Evolutionary conservation across 2,888 invertebrate species (phyloP), one percentile per base, ranked within the genome.

Genomic region (Chelonus formosanus): DNA sequence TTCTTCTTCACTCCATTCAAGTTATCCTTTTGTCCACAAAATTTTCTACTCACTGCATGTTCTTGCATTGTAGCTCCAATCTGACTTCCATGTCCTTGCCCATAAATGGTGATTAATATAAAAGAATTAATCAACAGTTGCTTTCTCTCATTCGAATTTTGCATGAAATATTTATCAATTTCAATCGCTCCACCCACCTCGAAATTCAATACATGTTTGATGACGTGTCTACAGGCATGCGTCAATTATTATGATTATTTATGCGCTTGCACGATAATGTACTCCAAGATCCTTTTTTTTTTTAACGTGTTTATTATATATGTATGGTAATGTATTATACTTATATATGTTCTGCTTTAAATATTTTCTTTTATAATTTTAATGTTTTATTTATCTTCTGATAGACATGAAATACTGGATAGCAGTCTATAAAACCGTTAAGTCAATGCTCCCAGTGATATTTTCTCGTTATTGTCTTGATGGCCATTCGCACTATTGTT

Each of bases 371-470:
- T 45, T 59, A 50, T 44, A 60, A 52, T 54, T 56, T 61, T 50
- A 65, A 68, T 48, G 58, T 61, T 63, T 68, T 53, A 47, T 55
- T 52, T 60, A 61, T 35, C 31, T 54, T 52, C 56, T 63, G 55
- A 58, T 65, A 57, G 61, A 53, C 62, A 44, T 58, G 55, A 57
- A 56, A 54, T 56, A 58, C 53, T 50, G 68, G 67, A 79, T 82
- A 82, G 82, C 81, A 79, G 78, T 76, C 69, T 40, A 40, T 31
- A 68, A 66, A 71, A 75, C 80, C 78, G 81, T 82, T 82, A 80
- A 80, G 78, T 69, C 76, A 76, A 80, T 81, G 76, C 74, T 69
- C 74, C 72, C 78, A 77, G 78, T 81, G 80, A 82, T 82, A 81
- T 81, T 82, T 82, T 82, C 81, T 81, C 79, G 75, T 81, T 76